These are phyloP conservation scores for Ceratina japonica DNA, from an alignment of 1,140 invertebrate species.

Conservation along the genomic window DNA sequence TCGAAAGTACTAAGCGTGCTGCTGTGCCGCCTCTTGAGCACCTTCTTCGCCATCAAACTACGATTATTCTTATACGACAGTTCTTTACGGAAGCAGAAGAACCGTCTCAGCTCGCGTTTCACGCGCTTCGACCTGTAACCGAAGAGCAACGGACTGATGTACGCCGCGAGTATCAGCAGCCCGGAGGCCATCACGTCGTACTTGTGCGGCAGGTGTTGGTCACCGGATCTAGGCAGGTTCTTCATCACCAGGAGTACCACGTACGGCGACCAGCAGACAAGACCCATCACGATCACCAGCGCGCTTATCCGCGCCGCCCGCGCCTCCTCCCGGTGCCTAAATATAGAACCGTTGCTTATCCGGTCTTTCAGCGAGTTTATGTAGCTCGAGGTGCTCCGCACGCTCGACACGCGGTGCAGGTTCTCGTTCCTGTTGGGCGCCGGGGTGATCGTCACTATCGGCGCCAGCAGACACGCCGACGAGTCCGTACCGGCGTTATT, in stretches of 20 bases:
- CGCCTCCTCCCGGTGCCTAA: conserved; percentile 89
- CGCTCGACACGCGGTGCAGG: conserved; percentile 74
- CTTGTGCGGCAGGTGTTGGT: conserved; percentile 72
- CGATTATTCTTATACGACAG: conserved; percentile 76
- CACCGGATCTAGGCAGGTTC: conserved; percentile 74
- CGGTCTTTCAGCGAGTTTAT: conserved; percentile 86
- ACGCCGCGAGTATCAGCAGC: conserved; percentile 84
- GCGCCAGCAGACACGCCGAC: conserved; percentile 63
- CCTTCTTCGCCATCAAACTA: conserved; percentile 77
- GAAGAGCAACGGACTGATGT: conserved; percentile 88
- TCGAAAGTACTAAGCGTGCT: conserved; percentile 70
- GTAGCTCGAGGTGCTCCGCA: conserved; percentile 79
- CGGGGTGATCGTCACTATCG: conserved; percentile 79
- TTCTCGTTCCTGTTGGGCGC: conserved; percentile 71
- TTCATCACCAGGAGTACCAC: conserved; percentile 79
- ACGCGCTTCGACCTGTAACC: conserved; percentile 88
- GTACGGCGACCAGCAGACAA: conserved; percentile 86
- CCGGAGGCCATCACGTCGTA: conserved; percentile 81
- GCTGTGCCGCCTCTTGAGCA: conserved; percentile 72
- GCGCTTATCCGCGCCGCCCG: conserved; percentile 89
- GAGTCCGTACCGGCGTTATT: conserved; percentile 22
- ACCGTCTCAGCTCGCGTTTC: conserved; percentile 84
- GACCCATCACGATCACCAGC: conserved; percentile 85
- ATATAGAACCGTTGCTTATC: conserved; percentile 90
- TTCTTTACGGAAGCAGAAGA: conserved; percentile 80